Percentiles rank a stretch among this genome's conserved stretches.
Conservation (phyloP, 1,140 invertebrate species). For the Ruditapes philippinarum region DNA sequence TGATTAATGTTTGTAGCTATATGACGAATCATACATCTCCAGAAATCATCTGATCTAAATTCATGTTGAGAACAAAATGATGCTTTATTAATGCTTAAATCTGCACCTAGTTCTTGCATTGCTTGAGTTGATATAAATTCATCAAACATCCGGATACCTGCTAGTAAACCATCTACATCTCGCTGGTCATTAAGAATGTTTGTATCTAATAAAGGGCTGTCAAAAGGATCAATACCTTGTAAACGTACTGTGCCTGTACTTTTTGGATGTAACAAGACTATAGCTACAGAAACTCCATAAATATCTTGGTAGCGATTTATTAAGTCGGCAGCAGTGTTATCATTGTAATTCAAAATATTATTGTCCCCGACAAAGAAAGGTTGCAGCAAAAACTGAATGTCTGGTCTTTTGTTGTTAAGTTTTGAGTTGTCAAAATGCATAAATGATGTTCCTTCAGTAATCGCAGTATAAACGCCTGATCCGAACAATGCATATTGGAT, state of each 20-base stretch:
- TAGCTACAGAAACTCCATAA: not conserved
- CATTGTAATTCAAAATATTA: not conserved
- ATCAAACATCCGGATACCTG: not conserved
- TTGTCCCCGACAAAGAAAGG: not conserved
- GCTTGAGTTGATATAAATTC: not conserved
- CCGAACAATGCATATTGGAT: not conserved
- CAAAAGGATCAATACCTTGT: not conserved
- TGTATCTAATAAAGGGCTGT: not conserved
- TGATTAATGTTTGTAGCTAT: not conserved
- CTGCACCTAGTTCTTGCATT: not conserved
- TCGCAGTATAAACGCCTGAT: not conserved
- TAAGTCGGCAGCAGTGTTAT: not conserved
- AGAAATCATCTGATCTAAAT: not conserved
- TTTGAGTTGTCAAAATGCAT: not conserved
- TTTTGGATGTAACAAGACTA: conserved; percentile 10
- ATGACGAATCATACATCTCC: conserved; percentile 21
- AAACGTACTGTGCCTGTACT: not conserved
- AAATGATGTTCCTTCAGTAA: not conserved
- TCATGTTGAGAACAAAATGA: not conserved
- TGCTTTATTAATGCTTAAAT: conserved; percentile 8
- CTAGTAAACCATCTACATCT: not conserved
- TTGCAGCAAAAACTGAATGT: not conserved
- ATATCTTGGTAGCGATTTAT: not conserved
- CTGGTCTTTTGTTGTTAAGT: not conserved
- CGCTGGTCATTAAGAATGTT: not conserved